Evolutionary conservation across 1,140 invertebrate species (phyloP).

Genomic region (Pogonognathellus flavescens): DNA sequence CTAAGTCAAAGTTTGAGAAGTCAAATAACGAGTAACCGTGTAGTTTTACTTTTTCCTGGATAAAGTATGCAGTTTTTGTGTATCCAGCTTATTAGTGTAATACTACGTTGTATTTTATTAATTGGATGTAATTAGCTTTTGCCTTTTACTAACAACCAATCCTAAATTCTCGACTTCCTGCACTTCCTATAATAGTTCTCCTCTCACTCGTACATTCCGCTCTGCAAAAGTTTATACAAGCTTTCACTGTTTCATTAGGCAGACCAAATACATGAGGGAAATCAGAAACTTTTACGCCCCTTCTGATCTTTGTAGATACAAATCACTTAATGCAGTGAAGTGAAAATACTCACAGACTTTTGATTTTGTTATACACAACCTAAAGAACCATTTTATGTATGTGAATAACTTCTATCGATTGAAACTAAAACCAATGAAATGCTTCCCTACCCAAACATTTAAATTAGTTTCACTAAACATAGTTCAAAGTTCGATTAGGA

Average conservation of each 20-base stretch:
- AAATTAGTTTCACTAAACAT: no score
- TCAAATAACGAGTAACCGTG: no score
- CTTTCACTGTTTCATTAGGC: constrained; percentile 24
- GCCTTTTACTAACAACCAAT: constrained; percentile 22
- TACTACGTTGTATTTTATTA: constrained; percentile 45
- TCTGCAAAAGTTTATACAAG: constrained; percentile 32
- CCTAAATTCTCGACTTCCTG: constrained; percentile 18
- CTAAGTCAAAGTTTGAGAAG: no score
- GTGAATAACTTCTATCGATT: no score
- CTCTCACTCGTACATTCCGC: background rate
- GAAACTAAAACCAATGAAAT: no score
- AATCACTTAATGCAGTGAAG: constrained; percentile 9
- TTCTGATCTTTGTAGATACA: constrained; percentile 28
- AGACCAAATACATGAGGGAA: constrained; percentile 41
- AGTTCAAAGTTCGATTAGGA: no score
- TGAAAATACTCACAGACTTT: constrained; percentile 18
- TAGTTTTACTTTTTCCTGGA: background rate
- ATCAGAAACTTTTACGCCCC: constrained; percentile 46
- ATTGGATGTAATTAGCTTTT: constrained; percentile 43
- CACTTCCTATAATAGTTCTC: background rate
- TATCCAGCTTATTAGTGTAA: constrained; percentile 16
- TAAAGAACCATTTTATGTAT: background rate
- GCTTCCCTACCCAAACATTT: no score
- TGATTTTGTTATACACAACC: background rate
- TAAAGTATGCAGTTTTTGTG: background rate